Percentiles rank a stretch among this genome's conserved stretches.
Evolutionary conservation across 2,888 invertebrate genomes (phyloP).

Genomic region (Drosophila nr. medialis): DNA sequence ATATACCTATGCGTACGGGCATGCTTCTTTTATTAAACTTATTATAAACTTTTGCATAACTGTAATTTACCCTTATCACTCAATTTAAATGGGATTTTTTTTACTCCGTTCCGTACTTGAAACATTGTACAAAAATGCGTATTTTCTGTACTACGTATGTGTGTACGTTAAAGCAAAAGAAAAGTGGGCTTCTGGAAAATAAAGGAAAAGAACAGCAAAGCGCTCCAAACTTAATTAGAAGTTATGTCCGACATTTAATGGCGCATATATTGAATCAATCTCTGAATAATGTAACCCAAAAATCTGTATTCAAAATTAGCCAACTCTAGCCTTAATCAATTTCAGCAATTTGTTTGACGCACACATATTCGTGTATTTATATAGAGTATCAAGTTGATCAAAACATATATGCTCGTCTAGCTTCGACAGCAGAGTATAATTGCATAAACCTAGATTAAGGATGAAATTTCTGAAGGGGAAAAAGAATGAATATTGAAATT

Average conservation of each 20-base stretch:
- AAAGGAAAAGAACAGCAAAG: background rate
- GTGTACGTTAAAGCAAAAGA: background rate
- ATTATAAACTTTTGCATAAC: background rate
- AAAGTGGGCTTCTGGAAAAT: background rate
- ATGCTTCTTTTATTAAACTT: background rate
- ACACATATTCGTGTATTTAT: background rate
- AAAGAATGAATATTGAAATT: slow-evolving; percentile 79
- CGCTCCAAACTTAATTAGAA: background rate
- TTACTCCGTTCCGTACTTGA: background rate
- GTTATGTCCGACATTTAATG: background rate
- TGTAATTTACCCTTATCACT: background rate
- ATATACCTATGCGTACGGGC: background rate
- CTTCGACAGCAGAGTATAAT: slow-evolving; percentile 61
- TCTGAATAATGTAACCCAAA: background rate
- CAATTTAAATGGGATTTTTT: background rate
- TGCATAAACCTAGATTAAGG: slow-evolving; percentile 68
- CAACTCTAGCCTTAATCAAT: background rate
- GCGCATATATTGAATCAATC: background rate
- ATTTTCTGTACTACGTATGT: background rate
- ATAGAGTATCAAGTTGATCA: background rate
- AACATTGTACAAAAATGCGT: background rate
- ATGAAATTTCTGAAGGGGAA: slow-evolving; percentile 56
- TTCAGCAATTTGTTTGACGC: background rate
- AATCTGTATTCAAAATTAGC: background rate
- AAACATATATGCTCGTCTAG: background rate